A percentile compares a stretch with the other conserved stretches of the same genome.
Conservation (phyloP, 2,797 vertebrate genomes). For the Onychomys arenicola region DNA sequence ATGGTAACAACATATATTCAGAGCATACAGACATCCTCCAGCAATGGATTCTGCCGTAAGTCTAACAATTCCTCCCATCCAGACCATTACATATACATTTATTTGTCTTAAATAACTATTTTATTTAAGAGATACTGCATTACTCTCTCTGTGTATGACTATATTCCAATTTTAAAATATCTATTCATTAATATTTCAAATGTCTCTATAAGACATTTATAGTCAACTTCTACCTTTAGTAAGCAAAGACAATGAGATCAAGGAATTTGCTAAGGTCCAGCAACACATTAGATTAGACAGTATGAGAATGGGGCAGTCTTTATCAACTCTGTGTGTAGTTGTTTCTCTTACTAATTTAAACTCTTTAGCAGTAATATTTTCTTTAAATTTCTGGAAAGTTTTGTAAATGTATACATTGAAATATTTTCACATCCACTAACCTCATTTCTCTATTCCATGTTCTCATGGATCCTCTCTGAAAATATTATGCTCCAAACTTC, state of each 20-base stretch:
- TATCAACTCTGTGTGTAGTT: not conserved
- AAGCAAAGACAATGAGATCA: not conserved
- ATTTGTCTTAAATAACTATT: not conserved
- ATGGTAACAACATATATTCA: too few species aligned
- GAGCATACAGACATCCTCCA: too few species aligned
- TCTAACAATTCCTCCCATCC: not conserved
- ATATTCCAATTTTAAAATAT: constrained; percentile 10
- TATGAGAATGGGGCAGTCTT: not conserved
- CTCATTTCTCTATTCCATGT: too few species aligned
- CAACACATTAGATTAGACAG: not conserved
- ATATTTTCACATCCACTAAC: not conserved
- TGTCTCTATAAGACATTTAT: not conserved
- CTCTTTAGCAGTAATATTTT: not conserved
- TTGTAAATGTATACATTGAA: not conserved
- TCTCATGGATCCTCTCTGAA: not conserved
- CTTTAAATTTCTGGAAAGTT: not conserved
- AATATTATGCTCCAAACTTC: not conserved
- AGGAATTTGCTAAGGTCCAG: not conserved
- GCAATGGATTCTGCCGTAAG: not conserved
- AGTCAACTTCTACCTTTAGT: not conserved
- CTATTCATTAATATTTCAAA: not conserved
- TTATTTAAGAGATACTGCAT: not conserved
- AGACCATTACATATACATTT: not conserved
- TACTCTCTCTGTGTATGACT: not conserved
- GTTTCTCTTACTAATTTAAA: not conserved